Evolutionary conservation across 2,113 vertebrate genomes (phyloP).

Genomic region (Calyptomena viridis): DNA sequence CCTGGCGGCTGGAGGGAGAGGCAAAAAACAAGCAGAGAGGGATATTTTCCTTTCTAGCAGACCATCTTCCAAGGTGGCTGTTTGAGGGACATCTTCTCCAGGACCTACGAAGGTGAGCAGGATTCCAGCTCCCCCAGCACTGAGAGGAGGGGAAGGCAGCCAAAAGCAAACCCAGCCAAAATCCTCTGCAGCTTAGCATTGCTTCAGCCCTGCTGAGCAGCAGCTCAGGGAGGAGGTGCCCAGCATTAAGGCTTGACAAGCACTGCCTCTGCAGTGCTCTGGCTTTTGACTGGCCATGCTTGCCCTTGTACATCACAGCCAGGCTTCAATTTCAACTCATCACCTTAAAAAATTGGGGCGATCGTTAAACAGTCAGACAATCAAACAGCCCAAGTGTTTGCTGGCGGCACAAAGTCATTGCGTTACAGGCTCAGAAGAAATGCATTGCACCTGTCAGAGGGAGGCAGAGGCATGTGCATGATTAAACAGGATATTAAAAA

Average conservation of each 20-base stretch:
- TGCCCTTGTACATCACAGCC: background rate
- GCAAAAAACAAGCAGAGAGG: background rate
- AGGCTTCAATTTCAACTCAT: background rate
- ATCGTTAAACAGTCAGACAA: background rate
- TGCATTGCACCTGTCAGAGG: slow-evolving; percentile 1
- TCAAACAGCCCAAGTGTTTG: background rate
- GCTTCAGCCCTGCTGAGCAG: background rate
- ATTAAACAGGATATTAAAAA: slow-evolving; percentile 55
- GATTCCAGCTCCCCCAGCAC: background rate
- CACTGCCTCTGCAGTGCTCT: background rate
- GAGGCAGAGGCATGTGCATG: background rate
- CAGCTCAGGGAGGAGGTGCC: background rate
- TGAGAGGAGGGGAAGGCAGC: background rate
- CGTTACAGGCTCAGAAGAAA: background rate
- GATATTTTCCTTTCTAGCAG: background rate
- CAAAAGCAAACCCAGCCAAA: background rate
- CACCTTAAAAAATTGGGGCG: background rate
- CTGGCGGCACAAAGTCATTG: background rate
- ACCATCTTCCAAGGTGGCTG: background rate
- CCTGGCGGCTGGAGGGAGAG: background rate
- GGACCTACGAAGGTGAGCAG: rapidly evolving
- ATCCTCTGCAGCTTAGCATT: background rate
- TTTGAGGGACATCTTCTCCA: background rate
- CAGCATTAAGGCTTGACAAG: background rate
- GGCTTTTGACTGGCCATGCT: background rate